A percentile compares a stretch with the other conserved stretches of the same genome.
These are phyloP conservation scores for Calliphora vicina DNA, from an alignment of 1,140 invertebrate species.

Conservation along the genomic window DNA sequence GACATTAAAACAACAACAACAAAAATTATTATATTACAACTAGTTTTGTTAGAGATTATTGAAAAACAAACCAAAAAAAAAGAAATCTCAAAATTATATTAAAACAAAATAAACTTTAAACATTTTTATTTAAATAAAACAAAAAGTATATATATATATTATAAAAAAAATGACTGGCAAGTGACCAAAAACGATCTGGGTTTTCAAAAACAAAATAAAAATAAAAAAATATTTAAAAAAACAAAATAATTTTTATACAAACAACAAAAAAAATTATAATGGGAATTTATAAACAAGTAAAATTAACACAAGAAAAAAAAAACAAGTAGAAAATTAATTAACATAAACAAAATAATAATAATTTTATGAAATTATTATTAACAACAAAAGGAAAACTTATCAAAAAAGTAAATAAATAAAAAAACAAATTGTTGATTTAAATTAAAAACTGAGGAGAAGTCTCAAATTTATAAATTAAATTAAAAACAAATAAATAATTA, in stretches of 20 bases:
- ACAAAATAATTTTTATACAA: slow-evolving; percentile 31
- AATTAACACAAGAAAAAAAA: no score
- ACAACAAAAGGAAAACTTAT: neutral
- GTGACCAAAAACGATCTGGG: slow-evolving; percentile 36
- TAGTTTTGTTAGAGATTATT: slow-evolving; percentile 14
- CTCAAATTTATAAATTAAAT: neutral
- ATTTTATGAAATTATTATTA: slow-evolving; percentile 28
- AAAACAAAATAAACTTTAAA: slow-evolving; percentile 10
- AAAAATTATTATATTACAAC: neutral
- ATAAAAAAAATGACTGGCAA: slow-evolving; percentile 36
- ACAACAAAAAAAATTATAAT: slow-evolving; percentile 28
- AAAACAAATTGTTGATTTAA: slow-evolving; percentile 8
- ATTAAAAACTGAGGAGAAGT: neutral
- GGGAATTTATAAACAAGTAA: slow-evolving; percentile 31
- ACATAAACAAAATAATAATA: slow-evolving; percentile 20
- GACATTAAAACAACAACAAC: neutral
- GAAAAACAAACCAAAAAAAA: neutral
- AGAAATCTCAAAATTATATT: slow-evolving; percentile 15
- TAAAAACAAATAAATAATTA: slow-evolving; percentile 4
- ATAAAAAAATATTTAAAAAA: slow-evolving; percentile 31
- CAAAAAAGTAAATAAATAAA: slow-evolving; percentile 11
- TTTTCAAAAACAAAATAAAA: slow-evolving; percentile 35
- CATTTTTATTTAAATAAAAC: slow-evolving; percentile 27
- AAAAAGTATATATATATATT: slow-evolving; percentile 25
- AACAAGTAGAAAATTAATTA: slow-evolving; percentile 20